A percentile compares a stretch with the other conserved stretches of the same genome.
These are phyloP conservation scores for Vanessa atalanta DNA, from an alignment of 1,140 invertebrate genomes.

Conservation along the genomic window DNA sequence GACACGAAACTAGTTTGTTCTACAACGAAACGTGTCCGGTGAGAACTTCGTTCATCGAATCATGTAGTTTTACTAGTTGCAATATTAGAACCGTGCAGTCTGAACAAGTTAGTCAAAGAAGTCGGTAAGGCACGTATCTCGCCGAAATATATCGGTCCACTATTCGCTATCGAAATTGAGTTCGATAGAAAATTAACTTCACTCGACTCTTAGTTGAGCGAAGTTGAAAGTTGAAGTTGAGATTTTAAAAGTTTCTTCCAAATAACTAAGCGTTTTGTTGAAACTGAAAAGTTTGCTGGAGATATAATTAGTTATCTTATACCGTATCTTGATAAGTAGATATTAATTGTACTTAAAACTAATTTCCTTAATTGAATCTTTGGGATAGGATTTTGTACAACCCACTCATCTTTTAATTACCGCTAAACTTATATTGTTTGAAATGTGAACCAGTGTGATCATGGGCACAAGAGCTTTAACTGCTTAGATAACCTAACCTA, in stretches of 20 bases:
- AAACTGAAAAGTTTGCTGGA: neutral
- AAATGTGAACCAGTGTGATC: too few species aligned
- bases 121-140: constrained; percentile 31
- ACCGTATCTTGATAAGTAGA: neutral
- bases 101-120: constrained; percentile 39
- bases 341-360: too few species aligned
- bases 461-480: too few species aligned
- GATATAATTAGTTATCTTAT: neutral
- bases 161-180: constrained; percentile 32
- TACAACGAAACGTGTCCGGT: constrained; percentile 32
- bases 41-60: constrained; percentile 39
- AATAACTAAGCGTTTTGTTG: constrained; percentile 1
- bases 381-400: too few species aligned
- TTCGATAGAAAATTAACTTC: constrained; percentile 34
- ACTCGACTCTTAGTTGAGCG: constrained; percentile 3
- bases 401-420: too few species aligned
- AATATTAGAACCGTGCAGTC: constrained; percentile 25
- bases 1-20: constrained; percentile 87
- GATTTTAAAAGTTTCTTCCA: constrained; percentile 13
- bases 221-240: neutral
- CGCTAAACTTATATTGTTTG: too few species aligned
- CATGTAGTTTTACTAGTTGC: constrained; percentile 35
- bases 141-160: constrained; percentile 35
- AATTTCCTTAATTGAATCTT: too few species aligned
- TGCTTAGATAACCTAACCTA: too few species aligned